Evolutionary conservation across 2,113 vertebrate genomes (phyloP).

Genomic region (Pelodiscus sinensis): DNA sequence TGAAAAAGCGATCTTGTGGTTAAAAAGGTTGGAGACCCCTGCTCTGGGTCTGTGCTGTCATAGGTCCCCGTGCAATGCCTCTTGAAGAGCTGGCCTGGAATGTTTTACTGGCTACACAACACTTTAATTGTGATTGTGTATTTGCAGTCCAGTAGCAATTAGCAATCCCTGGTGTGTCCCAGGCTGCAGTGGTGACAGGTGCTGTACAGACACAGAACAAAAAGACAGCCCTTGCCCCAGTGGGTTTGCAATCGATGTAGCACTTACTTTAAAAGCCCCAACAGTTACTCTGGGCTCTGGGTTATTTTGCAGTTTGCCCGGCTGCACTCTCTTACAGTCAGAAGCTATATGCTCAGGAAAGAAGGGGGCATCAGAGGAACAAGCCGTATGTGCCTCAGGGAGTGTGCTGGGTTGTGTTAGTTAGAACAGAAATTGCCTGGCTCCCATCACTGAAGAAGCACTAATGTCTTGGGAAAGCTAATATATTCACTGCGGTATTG

Average conservation of each 20-base stretch:
- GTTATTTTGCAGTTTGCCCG: not conserved
- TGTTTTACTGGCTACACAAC: not conserved
- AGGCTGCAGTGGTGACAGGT: too few relatives aligned
- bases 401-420: not conserved
- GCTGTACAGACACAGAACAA: not conserved
- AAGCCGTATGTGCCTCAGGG: not conserved
- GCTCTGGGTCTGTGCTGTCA: not conserved
- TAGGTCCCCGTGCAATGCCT: not conserved
- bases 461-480: constrained; percentile 62
- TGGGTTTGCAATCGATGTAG: not conserved
- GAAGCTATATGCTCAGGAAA: not conserved
- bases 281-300: not conserved
- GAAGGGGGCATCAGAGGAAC: not conserved
- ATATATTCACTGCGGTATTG: constrained; percentile 62
- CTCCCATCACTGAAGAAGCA: constrained; percentile 47
- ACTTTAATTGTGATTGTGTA: not conserved
- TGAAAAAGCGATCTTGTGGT: too few relatives aligned
- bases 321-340: not conserved
- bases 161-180: accelerated
- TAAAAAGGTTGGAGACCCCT: too few relatives aligned
- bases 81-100: not conserved
- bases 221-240: not conserved
- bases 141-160: accelerated
- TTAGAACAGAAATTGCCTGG: constrained; percentile 12
- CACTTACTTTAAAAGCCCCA: not conserved